A percentile compares a stretch with the other conserved stretches of the same genome.
Conservation (phyloP, 2,113 vertebrate species). For the Hemiscyllium ocellatum region DNA sequence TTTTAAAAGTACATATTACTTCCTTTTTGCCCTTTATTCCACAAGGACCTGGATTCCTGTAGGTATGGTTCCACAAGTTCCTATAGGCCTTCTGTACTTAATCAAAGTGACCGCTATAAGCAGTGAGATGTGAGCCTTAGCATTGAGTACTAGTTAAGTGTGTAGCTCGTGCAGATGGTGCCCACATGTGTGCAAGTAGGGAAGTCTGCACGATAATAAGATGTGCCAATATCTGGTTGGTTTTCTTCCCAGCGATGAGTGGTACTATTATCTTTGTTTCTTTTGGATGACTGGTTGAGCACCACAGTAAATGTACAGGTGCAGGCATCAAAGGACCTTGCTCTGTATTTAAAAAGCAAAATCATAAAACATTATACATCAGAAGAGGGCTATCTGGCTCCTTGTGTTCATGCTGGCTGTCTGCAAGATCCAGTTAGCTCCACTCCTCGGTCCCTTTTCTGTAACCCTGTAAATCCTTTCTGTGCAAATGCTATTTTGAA, state of each 20-base stretch:
- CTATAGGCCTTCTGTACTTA: neutral
- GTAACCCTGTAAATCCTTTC: too few species aligned
- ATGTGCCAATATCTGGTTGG: neutral
- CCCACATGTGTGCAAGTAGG: neutral
- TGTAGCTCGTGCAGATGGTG: neutral
- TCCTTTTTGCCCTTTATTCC: neutral
- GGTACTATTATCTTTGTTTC: neutral
- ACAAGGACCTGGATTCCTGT: neutral
- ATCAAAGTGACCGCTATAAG: neutral
- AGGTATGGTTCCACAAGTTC: neutral
- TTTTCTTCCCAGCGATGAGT: neutral
- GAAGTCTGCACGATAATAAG: neutral
- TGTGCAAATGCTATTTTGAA: too few species aligned
- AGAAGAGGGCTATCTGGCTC: too few species aligned
- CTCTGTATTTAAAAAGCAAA: neutral
- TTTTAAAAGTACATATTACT: neutral
- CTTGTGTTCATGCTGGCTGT: too few species aligned
- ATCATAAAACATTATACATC: too few species aligned
- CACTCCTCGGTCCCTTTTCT: too few species aligned
- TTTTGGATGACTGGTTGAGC: neutral
- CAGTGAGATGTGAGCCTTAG: neutral
- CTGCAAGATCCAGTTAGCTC: too few species aligned
- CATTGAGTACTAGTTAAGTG: neutral
- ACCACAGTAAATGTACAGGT: neutral
- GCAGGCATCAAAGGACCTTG: neutral